Base-by-base conservation (phyloP, 2,888 invertebrate species). In the Corbicula japonica region DNA sequence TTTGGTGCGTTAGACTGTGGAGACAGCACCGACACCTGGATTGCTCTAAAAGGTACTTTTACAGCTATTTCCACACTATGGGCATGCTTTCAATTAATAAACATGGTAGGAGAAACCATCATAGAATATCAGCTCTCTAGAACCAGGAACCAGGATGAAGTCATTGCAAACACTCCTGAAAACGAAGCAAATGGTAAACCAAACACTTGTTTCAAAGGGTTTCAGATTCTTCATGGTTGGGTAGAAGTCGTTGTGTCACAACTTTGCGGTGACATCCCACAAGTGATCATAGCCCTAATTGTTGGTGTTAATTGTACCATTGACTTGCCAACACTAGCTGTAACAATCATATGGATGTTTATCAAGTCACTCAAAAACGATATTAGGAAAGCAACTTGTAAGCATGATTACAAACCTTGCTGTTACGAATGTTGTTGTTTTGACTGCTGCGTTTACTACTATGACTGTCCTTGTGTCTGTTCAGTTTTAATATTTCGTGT, bases 81-180 rank as follows among this genome's bases (percentile, higher is more conserved):
- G 30, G 54, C 5, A 18, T 28, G 12, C 21, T 1, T 54, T 28
- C 28, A n/a, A n/a, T 32, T 54, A 28, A n/a, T 54, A 4, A 54
- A 54, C 30, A 54, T 28, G 28, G n/a, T 54, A 3, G 54, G 54
- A 15, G 54, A 54, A 28, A 54, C 54, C 15, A 2, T 54, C 4
- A 1, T 54, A 6, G 54, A 54, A 54, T 54, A 54, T 15, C 54
- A 54, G n/a, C n/a, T n/a, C n/a, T n/a, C n/a, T n/a, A n/a, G n/a
- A n/a, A n/a, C n/a, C n/a, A n/a, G n/a, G n/a, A n/a, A n/a, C n/a
- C n/a, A n/a, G n/a, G n/a, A n/a, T n/a, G n/a, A n/a, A n/a, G n/a
- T n/a, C n/a, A n/a, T n/a, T n/a, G n/a, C n/a, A n/a, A n/a, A n/a
- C n/a, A n/a, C n/a, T n/a, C n/a, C n/a, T n/a, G n/a, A n/a, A n/a